Conservation (phyloP, 2,888 invertebrate species). For the Dione juno region DNA sequence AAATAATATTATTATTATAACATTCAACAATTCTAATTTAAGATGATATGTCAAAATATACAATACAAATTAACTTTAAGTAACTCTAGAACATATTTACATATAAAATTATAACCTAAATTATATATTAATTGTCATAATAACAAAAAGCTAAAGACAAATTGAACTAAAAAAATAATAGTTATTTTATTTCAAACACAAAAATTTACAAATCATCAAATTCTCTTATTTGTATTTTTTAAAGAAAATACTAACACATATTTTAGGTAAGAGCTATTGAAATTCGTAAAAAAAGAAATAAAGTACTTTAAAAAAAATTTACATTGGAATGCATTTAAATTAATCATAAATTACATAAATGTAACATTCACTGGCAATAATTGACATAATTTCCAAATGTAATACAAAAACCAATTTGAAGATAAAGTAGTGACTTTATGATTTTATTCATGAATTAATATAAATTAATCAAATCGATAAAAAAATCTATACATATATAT, state of each 20-base stretch:
- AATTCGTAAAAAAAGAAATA: not conserved
- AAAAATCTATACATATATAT: no score
- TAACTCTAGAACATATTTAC: conserved; percentile 55
- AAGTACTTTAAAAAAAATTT: not conserved
- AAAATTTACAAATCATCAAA: conserved; percentile 20
- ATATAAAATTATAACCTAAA: conserved; percentile 50
- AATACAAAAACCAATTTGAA: no score
- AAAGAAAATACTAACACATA: not conserved
- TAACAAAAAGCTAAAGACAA: conserved; percentile 1
- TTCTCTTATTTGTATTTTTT: not conserved
- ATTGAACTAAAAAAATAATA: conserved; percentile 4
- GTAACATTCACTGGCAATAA: conserved; percentile 12
- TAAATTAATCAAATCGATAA: no score
- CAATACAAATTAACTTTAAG: conserved; percentile 53
- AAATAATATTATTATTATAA: conserved; percentile 4
- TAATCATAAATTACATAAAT: not conserved
- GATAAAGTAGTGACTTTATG: no score
- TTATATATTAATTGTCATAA: conserved; percentile 21
- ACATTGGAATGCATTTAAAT: conserved; percentile 17
- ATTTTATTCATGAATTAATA: no score
- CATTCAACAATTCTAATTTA: conserved; percentile 29
- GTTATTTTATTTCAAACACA: conserved; percentile 15
- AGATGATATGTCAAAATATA: conserved; percentile 61
- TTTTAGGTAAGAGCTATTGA: not conserved
- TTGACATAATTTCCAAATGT: not conserved